Evolutionary conservation across 2,113 vertebrate genomes (phyloP).

Genomic region (Rutilus rutilus): DNA sequence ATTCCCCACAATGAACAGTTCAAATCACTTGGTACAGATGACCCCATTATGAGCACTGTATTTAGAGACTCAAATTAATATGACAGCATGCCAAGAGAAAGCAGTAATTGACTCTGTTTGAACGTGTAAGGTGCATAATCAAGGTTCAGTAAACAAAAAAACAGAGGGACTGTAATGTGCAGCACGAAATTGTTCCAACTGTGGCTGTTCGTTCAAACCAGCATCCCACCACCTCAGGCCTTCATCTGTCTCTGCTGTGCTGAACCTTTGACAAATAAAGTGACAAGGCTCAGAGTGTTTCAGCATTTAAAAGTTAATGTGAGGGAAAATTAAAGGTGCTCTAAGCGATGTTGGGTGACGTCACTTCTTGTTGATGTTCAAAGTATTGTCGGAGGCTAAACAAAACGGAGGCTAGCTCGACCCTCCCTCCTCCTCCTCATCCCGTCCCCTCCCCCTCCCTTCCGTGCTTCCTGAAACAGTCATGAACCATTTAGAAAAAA

Average conservation of each 20-base stretch:
- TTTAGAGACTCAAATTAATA: conserved; percentile 29
- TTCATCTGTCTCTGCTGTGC: conserved; percentile 64
- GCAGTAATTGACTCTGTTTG: conserved; percentile 54
- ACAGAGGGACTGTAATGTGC: conserved; percentile 55
- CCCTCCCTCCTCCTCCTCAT: no score
- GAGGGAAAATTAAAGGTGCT: conserved; percentile 56
- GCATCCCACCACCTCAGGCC: conserved; percentile 51
- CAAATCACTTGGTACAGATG: conserved; percentile 9
- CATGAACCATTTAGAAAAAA: no score
- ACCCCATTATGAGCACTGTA: conserved; percentile 44
- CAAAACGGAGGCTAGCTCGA: no score
- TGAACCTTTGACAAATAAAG: conserved; percentile 64
- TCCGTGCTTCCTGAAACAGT: no score
- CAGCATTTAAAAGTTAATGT: conserved; percentile 65
- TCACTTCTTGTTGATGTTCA: no score
- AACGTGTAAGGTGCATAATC: conserved; percentile 24
- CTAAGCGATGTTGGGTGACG: no score
- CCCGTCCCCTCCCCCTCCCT: no score
- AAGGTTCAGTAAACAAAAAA: conserved; percentile 24
- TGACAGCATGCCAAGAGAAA: conserved; percentile 51
- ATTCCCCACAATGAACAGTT: conserved; percentile 42
- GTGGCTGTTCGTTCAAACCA: conserved; percentile 53
- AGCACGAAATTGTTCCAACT: conserved; percentile 61
- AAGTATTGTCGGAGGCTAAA: no score
- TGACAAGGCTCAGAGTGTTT: conserved; percentile 58